Evolutionary conservation across 2,888 invertebrate species (phyloP).

Genomic region (Gerosis bhagava): DNA sequence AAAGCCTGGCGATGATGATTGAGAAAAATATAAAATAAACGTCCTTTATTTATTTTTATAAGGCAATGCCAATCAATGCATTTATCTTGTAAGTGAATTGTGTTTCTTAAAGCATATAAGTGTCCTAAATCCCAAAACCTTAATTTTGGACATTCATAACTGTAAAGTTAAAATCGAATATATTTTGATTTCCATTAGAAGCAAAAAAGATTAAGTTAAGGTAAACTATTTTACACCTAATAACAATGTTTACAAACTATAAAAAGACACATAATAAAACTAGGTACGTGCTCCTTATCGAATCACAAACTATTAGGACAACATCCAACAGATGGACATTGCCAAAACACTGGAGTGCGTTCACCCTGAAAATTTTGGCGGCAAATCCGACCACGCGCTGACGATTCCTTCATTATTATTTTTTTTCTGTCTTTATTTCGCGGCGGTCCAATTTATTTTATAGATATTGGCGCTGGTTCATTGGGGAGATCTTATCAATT

Average conservation of each 20-base stretch:
- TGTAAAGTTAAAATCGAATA: too few relatives aligned
- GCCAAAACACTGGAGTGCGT: conserved; percentile 79
- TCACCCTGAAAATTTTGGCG: conserved; percentile 76
- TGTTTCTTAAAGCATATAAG: too few relatives aligned
- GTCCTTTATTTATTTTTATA: too few relatives aligned
- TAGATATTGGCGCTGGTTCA: conserved; percentile 81
- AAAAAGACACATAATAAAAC: conserved; percentile 46
- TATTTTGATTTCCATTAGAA: too few relatives aligned
- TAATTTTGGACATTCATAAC: too few relatives aligned
- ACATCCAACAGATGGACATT: conserved; percentile 63
- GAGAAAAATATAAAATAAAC: too few relatives aligned
- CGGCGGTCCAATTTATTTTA: conserved; percentile 77
- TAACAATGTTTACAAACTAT: conserved; percentile 47
- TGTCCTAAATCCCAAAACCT: too few relatives aligned
- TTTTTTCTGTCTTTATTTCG: conserved; percentile 69
- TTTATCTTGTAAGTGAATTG: too few relatives aligned
- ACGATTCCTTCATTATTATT: conserved; percentile 75
- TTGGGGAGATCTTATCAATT: conserved; percentile 79
- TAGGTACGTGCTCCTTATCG: conserved; percentile 57
- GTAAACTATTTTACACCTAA: too few relatives aligned
- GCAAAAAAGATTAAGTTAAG: too few relatives aligned
- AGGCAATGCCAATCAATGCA: too few relatives aligned
- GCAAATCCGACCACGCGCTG: conserved; percentile 59
- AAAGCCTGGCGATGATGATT: too few relatives aligned
- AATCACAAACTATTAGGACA: conserved; percentile 75